phyloP scores from a whole-genome alignment of 2,113 vertebrate genomes.

The Carettochelys insculpta region DNA sequence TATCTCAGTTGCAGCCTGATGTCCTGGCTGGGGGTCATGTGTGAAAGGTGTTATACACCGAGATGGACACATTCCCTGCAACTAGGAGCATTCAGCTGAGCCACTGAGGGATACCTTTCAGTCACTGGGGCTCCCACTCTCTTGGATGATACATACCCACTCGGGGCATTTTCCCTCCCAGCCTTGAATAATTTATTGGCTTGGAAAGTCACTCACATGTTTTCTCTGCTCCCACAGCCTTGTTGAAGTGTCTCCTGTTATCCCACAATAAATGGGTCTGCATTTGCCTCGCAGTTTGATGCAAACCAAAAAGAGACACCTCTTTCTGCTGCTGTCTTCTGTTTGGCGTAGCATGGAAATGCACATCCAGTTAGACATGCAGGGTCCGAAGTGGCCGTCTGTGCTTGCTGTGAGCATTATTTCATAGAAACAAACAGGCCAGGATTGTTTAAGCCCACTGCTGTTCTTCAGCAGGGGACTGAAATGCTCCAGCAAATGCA shows the following conservation, averaged over 20 bases:
- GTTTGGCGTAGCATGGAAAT: background rate
- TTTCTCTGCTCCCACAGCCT: fast-evolving
- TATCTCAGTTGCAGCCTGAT: background rate
- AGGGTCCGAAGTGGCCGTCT: background rate
- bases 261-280: background rate
- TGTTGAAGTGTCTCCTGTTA: fast-evolving
- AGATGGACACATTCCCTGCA: background rate
- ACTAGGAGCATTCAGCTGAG: background rate
- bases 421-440: background rate
- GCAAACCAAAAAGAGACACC: background rate
- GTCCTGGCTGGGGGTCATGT: background rate
- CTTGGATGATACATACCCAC: background rate
- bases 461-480: background rate
- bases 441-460: background rate
- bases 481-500: background rate
- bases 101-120: background rate
- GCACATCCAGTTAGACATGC: background rate
- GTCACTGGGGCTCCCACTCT: background rate
- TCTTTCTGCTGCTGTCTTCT: background rate
- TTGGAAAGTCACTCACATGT: too few species aligned
- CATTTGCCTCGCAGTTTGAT: background rate
- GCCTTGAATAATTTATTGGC: background rate
- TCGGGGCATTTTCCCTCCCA: background rate
- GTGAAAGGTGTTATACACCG: background rate
- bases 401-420: background rate